Evolutionary conservation across 2,113 vertebrate species (phyloP), one percentile per base, ranked within the genome.

Genomic region (Hymenochirus boettgeri): DNA sequence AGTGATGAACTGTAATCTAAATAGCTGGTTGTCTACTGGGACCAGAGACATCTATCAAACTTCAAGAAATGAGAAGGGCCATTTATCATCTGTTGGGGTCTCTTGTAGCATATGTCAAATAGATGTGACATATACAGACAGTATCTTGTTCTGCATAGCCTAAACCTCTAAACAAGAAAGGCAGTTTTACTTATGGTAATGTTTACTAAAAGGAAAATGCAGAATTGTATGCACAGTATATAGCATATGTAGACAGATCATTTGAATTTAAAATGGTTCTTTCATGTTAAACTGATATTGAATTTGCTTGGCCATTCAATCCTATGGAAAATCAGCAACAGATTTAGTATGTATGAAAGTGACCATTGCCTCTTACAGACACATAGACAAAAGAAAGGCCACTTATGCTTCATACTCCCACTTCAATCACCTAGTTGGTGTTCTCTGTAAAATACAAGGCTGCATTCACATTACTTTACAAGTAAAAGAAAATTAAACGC

Each of bases 41-140:
- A 56, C 0, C 24, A 12, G 48, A 29, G 1, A 55, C 59, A 8
- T 69, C 21, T 29, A 48, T 71, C 46, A 74, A 53, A 69, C 57
- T 37, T 69, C 33, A 69, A 69, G 65, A 53, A 53, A 53, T 33
- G 57, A 69, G 57, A 53, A 50, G 23, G 48, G 24, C 57, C 48
- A 60, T 69, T 67, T 53, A 69, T 69, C 56, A 69, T 53, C 47
- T 39, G 47, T 47, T 57, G 50, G 23, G 47, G 31, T 50, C 47
- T 59, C 31, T 35, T n/a, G 46, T 42, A 59, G 64, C 55, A 45
- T 15, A 51, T 69, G 31, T 69, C 65, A 60, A 59, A 29, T 60
- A 53, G 65, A 60, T 69, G 56, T 53, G 47, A 53, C 56, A 52
- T 24, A 51, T 31, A 69, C 47, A 69, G 57, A 60, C 57, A 60